phyloP scores from a whole-genome alignment of 1,140 invertebrate genomes.

The Cyphomyrmex costatus region DNA sequence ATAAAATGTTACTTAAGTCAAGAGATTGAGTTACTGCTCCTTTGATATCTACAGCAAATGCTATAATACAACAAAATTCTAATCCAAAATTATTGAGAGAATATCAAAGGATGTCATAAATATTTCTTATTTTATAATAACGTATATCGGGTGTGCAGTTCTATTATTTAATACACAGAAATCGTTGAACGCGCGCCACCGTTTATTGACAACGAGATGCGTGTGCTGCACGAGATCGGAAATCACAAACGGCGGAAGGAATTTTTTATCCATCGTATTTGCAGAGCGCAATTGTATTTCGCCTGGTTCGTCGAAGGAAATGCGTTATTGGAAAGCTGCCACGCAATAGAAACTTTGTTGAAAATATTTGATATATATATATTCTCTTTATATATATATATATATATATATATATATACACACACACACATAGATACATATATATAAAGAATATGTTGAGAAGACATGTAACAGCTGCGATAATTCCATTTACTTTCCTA shows the following conservation, averaged over 20 bases:
- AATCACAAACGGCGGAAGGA: slow-evolving; percentile 49
- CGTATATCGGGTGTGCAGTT: neutral
- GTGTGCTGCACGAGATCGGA: slow-evolving; percentile 38
- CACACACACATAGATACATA: neutral
- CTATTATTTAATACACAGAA: slow-evolving; percentile 47
- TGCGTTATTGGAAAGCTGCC: slow-evolving; percentile 63
- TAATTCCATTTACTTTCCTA: slow-evolving; percentile 49
- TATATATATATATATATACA: slow-evolving; percentile 2
- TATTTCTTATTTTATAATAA: neutral
- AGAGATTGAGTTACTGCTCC: no score
- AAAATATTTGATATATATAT: slow-evolving; percentile 57
- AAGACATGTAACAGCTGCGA: slow-evolving; percentile 38
- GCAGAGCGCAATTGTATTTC: slow-evolving; percentile 58
- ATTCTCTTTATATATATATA: slow-evolving; percentile 16
- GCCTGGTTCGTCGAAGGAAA: slow-evolving; percentile 28
- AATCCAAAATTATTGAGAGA: neutral
- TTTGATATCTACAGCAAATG: neutral
- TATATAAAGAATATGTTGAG: slow-evolving; percentile 42
- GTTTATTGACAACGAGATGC: slow-evolving; percentile 43
- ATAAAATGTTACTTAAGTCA: no score
- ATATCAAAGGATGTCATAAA: neutral
- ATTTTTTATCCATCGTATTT: slow-evolving; percentile 55
- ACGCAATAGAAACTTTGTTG: slow-evolving; percentile 58
- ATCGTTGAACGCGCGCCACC: neutral
- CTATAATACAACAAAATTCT: neutral